Conservation (phyloP, 2,113 vertebrate genomes). For the Rhea americana region DNA sequence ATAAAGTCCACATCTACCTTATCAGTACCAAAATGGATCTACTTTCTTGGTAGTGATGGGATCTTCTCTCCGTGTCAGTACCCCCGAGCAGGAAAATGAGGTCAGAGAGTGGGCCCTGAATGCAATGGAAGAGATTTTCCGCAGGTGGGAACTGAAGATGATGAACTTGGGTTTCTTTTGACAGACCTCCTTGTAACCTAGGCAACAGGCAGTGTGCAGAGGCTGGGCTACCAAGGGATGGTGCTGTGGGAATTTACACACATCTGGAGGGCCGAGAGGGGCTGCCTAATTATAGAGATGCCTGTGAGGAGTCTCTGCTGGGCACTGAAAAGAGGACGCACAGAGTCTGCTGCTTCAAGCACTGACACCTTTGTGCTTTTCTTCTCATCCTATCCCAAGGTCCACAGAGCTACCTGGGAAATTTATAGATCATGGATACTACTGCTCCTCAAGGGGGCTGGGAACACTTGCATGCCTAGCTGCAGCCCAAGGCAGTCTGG, state of each 20-base stretch:
- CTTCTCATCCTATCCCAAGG: not conserved
- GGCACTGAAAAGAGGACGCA: fast-evolving
- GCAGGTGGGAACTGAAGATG: not conserved
- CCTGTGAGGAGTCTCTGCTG: not conserved
- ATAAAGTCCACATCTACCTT: not conserved
- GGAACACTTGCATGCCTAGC: not conserved
- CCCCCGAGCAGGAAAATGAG: fast-evolving
- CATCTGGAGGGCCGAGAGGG: not conserved
- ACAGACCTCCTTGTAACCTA: not conserved
- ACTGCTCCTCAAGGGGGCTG: not conserved
- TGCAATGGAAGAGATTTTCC: not conserved
- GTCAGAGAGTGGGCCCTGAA: not conserved
- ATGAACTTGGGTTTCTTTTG: not conserved
- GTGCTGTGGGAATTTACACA: not conserved
- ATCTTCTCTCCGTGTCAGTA: not conserved
- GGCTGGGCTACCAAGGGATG: not conserved
- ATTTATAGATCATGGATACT: not conserved
- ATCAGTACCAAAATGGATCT: not conserved
- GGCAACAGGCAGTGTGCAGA: not conserved
- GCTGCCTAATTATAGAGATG: not conserved
- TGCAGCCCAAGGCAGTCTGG: not conserved
- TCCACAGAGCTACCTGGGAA: not conserved
- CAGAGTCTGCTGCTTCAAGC: not conserved
- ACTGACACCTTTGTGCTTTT: not conserved
- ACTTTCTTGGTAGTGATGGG: not conserved